Evolutionary conservation across 2,113 vertebrate genomes (phyloP).

Genomic region (Etheostoma spectabile): DNA sequence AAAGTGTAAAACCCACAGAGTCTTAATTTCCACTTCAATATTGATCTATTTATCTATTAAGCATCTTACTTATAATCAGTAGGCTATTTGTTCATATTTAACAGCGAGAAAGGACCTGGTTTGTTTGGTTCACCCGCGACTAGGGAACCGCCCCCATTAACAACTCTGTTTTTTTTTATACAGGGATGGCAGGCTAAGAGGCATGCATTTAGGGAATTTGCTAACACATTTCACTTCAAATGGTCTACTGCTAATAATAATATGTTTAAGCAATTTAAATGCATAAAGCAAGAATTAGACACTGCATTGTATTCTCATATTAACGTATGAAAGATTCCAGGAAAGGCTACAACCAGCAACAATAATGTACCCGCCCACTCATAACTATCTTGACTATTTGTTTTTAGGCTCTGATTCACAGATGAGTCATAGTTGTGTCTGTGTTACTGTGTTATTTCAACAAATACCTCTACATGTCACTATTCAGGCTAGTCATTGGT

Average conservation of each 20-base stretch:
- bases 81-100: too few relatives aligned
- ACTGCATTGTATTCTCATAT: not conserved
- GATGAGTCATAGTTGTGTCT: not conserved
- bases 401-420: constrained; percentile 6
- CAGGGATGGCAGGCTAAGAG: too few relatives aligned
- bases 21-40: not conserved
- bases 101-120: too few relatives aligned
- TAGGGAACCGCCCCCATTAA: too few relatives aligned
- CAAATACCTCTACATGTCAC: not conserved
- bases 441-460: not conserved
- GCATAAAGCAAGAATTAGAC: not conserved
- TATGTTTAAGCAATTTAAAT: not conserved
- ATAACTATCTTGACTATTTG: constrained; percentile 6
- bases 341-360: not conserved
- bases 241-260: too few relatives aligned
- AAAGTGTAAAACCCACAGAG: not conserved
- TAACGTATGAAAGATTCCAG: not conserved
- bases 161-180: too few relatives aligned
- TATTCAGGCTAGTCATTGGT: not conserved
- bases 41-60: not conserved
- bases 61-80: not conserved
- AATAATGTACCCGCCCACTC: not conserved
- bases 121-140: too few relatives aligned
- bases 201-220: too few relatives aligned
- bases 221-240: too few relatives aligned